Evolutionary conservation across 2,797 vertebrate species (phyloP), one percentile per base, ranked within the genome.

Genomic region (Lemur catta): DNA sequence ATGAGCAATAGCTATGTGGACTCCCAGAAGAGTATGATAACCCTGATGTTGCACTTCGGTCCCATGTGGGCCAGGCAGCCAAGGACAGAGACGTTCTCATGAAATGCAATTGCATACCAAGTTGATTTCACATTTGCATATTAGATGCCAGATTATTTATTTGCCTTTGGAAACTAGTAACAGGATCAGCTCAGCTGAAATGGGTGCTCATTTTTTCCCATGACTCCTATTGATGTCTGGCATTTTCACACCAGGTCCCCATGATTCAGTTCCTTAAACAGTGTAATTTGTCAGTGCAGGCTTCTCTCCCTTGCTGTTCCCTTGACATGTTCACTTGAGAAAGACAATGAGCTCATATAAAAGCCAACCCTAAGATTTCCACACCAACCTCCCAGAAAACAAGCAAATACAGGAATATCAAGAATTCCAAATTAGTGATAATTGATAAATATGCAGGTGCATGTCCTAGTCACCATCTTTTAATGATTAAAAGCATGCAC

Each of bases 41-140:
- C 89, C 79, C 78, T 78, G 69, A 80, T 46, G 74, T 52, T 96
- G 80, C 85, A 90, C 97, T 95, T 97, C 92, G 61, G 95, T 97
- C 93, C 95, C 93, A 90, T 95, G 91, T 81, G 96, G 87, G 81
- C 92, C 95, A 90, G 93, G 94, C 61, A 97, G 84, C 75, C 92
- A 95, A 94, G 94, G 91, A 97, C 80, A 90, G 89, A 96, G 95
- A 96, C 94, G 96, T 74, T 97, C 90, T 96, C 97, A 95, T 97
- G 97, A 97, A 98, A 96, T 95, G 96, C 95, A 96, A 94, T 96
- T 96, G 96, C 96, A 78, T 89, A 98, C 94, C 95, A 97, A 95
- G 79, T 97, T 98, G 97, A 96, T 94, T 97, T 97, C 93, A 97
- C 97, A 96, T 96, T 4, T 97, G 92, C 85, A 82, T 97, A 95